Base-by-base conservation (phyloP, 2,888 invertebrate genomes). In the Amorpha juglandis region DNA sequence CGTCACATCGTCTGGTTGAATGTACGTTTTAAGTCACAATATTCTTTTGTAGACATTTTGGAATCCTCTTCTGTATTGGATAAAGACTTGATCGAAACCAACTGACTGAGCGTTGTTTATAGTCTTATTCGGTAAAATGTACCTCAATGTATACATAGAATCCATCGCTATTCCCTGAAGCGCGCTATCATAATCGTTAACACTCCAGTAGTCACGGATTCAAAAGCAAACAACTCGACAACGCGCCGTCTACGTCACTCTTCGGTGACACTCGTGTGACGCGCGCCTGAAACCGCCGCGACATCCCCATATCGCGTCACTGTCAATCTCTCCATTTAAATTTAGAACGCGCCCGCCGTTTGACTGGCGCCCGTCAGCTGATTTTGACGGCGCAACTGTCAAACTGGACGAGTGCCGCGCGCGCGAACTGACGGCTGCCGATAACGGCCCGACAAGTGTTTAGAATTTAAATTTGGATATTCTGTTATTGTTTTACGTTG, bases 291-390 rank as follows among this genome's bases (percentile, higher is more conserved):
- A 66, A 53, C 51, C 51, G 51, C 47, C 53, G 63, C 47, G 66
- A 83, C 85, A 81, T 79, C 76, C 74, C 80, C 83, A 78, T 88
- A 89, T 89, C 89, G 81, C 79, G 80, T 88, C 88, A 84, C 76
- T 85, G 91, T 90, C 90, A 88, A 86, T 89, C 87, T 79, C 78
- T 79, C 72, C 80, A 84, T 87, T 85, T 87, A 84, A 86, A 87
- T 88, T 86, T 86, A 86, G 88, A 86, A 77, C 76, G 71, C 75
- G 70, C 71, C 74, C 63, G 78, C 78, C 83, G 79, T 81, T 80
- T 87, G 87, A 86, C 86, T 76, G 77, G 78, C 75, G 79, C 78
- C 64, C 78, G 85, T 87, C 88, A 86, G 78, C 81, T 85, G 86
- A 87, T 79, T 84, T 80, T 87, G 90, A 89, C 86, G 74, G 74